A percentile compares a stretch with the other conserved stretches of the same genome.
Conservation (phyloP, 2,113 vertebrate species). For the Urocynchramus pylzowi region DNA sequence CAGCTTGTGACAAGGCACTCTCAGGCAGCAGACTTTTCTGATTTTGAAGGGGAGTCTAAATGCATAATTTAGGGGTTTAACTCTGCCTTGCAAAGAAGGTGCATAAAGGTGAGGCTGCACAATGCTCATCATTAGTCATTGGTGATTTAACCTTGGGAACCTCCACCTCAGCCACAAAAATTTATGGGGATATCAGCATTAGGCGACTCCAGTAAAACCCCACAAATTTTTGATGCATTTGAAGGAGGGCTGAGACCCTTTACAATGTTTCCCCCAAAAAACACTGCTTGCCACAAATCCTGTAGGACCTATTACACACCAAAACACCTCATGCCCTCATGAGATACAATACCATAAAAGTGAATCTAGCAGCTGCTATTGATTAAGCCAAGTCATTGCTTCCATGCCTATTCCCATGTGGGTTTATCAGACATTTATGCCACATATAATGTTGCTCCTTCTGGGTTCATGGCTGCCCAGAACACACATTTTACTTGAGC, state of each 20-base stretch:
- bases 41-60: background rate
- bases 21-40: background rate
- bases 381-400: constrained; percentile 51
- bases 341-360: constrained; percentile 17
- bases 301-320: background rate
- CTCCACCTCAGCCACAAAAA: background rate
- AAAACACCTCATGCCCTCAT: background rate
- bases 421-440: constrained; percentile 29
- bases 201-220: background rate
- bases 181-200: background rate
- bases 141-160: background rate
- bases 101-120: background rate
- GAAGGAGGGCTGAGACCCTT: background rate
- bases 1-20: background rate
- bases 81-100: background rate
- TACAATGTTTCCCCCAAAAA: background rate
- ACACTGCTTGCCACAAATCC: background rate
- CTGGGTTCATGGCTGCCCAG: background rate
- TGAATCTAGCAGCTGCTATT: constrained; percentile 44
- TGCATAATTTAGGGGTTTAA: background rate
- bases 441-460: constrained; percentile 38
- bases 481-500: constrained; percentile 11
- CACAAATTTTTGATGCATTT: background rate
- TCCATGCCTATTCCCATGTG: background rate
- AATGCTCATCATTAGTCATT: background rate